Evolutionary conservation across 2,113 vertebrate species (phyloP).

Genomic region (Psilopsiagon aymara): DNA sequence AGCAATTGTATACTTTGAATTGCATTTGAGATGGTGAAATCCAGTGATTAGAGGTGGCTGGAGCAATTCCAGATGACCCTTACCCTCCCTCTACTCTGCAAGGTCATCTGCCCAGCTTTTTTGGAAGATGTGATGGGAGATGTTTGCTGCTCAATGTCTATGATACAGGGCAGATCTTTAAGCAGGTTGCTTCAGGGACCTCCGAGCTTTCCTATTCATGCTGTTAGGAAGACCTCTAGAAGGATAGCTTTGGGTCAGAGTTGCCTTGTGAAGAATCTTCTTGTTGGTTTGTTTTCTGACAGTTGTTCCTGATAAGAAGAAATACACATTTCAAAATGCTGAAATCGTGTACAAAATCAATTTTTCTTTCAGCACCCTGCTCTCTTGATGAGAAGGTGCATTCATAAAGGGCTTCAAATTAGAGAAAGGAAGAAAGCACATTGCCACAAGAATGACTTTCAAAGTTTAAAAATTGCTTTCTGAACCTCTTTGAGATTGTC

Average conservation of each 20-base stretch:
- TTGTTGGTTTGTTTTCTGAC: not conserved
- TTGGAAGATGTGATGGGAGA: not conserved
- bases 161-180: not conserved
- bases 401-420: not conserved
- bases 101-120: not conserved
- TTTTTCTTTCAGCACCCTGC: not conserved
- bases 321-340: not conserved
- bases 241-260: not conserved
- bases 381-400: not conserved
- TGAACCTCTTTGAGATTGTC: not conserved
- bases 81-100: not conserved
- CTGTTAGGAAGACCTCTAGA: not conserved
- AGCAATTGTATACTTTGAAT: not conserved
- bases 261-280: not conserved
- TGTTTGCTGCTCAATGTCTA: not conserved
- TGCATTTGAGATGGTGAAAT: not conserved
- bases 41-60: not conserved
- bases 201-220: not conserved
- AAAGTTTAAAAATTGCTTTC: conserved; percentile 6
- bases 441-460: not conserved
- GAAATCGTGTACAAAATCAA: not conserved
- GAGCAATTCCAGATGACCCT: not conserved
- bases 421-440: not conserved
- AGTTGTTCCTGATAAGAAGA: not conserved
- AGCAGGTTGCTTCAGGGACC: not conserved